Conservation (phyloP, 1,140 invertebrate genomes). For the Pseudachorutes palmiensis region DNA sequence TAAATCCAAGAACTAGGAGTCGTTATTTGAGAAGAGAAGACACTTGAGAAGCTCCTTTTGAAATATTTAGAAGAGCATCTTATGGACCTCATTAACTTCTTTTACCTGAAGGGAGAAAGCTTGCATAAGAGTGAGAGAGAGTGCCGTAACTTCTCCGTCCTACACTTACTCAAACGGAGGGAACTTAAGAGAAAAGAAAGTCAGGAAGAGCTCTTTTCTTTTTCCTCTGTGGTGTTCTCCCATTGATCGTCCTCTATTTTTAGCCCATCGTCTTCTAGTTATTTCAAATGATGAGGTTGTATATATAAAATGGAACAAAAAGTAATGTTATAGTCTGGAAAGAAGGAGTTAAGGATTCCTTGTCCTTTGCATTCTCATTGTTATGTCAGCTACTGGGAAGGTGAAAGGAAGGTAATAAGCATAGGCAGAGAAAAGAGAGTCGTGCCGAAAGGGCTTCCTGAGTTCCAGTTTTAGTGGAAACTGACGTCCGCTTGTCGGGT, state of each 20-base stretch:
- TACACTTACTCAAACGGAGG: neutral
- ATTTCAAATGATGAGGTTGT: neutral
- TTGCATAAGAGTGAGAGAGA: too few species aligned
- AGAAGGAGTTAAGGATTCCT: too few species aligned
- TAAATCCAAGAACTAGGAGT: too few species aligned
- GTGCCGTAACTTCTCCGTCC: slow-evolving; percentile 5
- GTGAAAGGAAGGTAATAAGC: too few species aligned
- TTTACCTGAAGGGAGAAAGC: too few species aligned
- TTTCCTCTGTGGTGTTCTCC: slow-evolving; percentile 15
- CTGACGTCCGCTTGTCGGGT: too few species aligned
- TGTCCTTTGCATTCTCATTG: too few species aligned
- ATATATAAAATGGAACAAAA: neutral
- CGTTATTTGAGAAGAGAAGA: too few species aligned
- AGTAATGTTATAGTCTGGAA: neutral
- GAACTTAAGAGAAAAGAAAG: neutral
- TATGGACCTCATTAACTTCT: neutral
- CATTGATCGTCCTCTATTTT: slow-evolving; percentile 35
- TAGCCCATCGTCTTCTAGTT: slow-evolving; percentile 19
- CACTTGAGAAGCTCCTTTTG: slow-evolving; percentile 2
- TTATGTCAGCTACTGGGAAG: too few species aligned
- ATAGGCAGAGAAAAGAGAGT: too few species aligned
- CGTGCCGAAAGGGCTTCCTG: too few species aligned
- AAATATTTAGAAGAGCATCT: neutral
- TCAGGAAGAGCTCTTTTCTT: slow-evolving; percentile 11
- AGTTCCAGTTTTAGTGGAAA: too few species aligned